Conservation (phyloP, 2,888 invertebrate genomes). For the Mesorhabditis sp. region DNA sequence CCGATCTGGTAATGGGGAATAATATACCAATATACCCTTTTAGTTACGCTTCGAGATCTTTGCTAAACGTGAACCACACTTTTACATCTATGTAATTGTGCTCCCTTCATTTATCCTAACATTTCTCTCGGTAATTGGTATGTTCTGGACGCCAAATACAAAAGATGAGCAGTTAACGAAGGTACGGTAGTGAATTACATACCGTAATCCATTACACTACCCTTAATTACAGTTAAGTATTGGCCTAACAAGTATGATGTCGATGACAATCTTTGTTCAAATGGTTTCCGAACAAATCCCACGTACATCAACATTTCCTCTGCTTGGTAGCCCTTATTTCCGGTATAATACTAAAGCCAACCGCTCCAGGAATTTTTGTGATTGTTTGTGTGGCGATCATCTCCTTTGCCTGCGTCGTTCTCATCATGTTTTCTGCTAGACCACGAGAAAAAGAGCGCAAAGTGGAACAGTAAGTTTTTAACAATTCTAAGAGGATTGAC, state of each 20-base stretch:
- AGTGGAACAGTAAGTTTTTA: background rate
- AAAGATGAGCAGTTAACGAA: constrained; percentile 4
- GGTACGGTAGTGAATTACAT: background rate
- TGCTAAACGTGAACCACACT: background rate
- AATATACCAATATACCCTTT: background rate
- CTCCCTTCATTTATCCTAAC: background rate
- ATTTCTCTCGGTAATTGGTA: constrained; percentile 1
- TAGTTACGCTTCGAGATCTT: background rate
- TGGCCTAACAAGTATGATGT: background rate
- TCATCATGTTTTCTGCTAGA: background rate
- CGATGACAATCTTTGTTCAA: constrained; percentile 6
- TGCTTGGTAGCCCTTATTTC: background rate
- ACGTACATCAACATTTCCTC: background rate
- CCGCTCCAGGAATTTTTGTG: background rate
- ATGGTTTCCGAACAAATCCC: constrained; percentile 6
- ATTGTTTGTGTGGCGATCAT: background rate
- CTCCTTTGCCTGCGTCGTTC: constrained; percentile 5
- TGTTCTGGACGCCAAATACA: background rate
- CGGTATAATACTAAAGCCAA: background rate
- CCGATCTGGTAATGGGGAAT: background rate
- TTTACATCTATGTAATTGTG: background rate
- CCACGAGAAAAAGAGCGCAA: background rate
- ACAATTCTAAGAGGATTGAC: background rate
- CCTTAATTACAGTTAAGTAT: background rate
- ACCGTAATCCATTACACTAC: background rate